Evolutionary conservation across 2,888 invertebrate genomes (phyloP).

Genomic region (Napeogenes inachia): DNA sequence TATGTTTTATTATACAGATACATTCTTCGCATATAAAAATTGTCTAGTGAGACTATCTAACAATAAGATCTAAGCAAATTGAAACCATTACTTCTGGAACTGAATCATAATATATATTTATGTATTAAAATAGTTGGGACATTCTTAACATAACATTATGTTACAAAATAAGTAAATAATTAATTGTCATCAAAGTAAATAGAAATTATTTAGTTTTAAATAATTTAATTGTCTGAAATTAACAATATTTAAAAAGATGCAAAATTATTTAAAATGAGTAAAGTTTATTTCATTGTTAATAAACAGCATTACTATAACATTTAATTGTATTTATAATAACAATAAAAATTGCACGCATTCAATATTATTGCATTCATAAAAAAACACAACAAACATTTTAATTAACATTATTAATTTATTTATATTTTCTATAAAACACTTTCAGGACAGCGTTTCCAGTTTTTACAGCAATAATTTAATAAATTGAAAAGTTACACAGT

Average conservation of each 20-base stretch:
- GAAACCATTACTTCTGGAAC: conserved; percentile 35
- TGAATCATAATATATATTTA: neutral
- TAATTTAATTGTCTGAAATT: neutral
- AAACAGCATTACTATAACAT: no score
- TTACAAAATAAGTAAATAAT: neutral
- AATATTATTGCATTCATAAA: conserved; percentile 21
- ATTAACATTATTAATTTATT: conserved; percentile 8
- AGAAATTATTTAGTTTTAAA: neutral
- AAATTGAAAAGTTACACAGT: conserved; percentile 20
- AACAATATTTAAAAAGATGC: neutral
- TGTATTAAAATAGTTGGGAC: neutral
- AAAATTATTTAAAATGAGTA: neutral
- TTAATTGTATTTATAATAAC: conserved; percentile 1
- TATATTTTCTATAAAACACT: conserved; percentile 4
- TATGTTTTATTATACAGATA: conserved; percentile 62
- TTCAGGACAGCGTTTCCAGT: conserved; percentile 2
- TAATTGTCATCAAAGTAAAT: conserved; percentile 4
- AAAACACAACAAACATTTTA: conserved; percentile 15
- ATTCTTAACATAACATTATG: neutral
- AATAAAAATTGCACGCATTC: no score
- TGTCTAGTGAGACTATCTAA: conserved; percentile 65
- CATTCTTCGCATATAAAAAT: conserved; percentile 65
- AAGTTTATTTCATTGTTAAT: neutral
- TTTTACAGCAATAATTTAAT: conserved; percentile 8
- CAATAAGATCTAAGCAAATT: conserved; percentile 57